Conservation (phyloP, 2,797 vertebrate species). For the Schizopygopsis malacanthus region DNA sequence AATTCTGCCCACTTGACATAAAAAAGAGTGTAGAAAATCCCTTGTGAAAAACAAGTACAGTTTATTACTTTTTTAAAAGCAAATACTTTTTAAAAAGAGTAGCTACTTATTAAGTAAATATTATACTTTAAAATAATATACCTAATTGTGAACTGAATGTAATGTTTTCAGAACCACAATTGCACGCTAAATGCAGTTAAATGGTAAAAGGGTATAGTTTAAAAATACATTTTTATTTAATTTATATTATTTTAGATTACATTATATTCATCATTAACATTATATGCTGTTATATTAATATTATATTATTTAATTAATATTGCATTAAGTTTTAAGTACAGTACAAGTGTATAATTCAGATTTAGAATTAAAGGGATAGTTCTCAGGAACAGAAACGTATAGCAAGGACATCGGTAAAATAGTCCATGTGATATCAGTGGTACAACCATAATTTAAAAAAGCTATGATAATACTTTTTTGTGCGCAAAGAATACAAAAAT, state of each 20-base stretch:
- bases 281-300: background rate
- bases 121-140: background rate
- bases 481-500: too few relatives aligned
- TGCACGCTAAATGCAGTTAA: background rate
- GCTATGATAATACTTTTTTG: too few relatives aligned
- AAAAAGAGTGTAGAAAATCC: background rate
- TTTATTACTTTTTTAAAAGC: background rate
- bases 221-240: background rate
- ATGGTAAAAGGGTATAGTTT: background rate
- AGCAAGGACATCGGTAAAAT: background rate
- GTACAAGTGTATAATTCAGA: background rate
- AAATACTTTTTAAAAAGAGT: background rate
- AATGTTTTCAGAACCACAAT: background rate
- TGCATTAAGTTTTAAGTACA: background rate
- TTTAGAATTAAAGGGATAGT: background rate
- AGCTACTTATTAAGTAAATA: background rate
- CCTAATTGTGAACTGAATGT: background rate
- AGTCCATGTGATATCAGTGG: background rate
- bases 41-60: background rate
- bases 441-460: too few relatives aligned
- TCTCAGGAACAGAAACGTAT: background rate
- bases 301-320: background rate
- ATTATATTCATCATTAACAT: background rate
- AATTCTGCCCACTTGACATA: background rate
- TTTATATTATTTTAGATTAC: background rate